These are phyloP conservation scores for Dolomedes plantarius DNA, from an alignment of 2,888 invertebrate genomes.

Conservation along the genomic window DNA sequence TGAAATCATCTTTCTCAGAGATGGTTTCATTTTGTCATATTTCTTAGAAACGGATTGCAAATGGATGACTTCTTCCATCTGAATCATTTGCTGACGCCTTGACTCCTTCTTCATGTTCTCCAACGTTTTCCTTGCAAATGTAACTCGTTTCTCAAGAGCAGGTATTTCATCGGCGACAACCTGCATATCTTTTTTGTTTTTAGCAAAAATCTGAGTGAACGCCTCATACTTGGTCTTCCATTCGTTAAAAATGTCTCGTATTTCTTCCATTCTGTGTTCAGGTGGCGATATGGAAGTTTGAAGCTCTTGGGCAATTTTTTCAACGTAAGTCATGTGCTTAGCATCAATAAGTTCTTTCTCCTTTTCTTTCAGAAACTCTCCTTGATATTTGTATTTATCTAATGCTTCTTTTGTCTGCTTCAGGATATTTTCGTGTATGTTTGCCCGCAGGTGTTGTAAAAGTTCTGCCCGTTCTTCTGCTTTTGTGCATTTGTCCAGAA, in stretches of 20 bases:
- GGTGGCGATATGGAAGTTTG: slow-evolving; percentile 45
- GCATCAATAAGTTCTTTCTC: slow-evolving; percentile 27
- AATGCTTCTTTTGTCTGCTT: slow-evolving; percentile 33
- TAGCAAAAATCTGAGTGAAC: slow-evolving; percentile 19
- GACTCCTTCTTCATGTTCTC: slow-evolving; percentile 26
- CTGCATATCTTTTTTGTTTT: slow-evolving; percentile 24
- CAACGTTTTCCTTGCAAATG: slow-evolving; percentile 8
- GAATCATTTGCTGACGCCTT: slow-evolving; percentile 13
- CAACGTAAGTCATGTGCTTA: slow-evolving; percentile 44
- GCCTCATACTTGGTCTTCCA: slow-evolving; percentile 54
- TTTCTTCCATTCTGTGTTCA: slow-evolving; percentile 56
- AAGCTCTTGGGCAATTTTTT: slow-evolving; percentile 41
- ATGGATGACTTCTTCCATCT: slow-evolving; percentile 25
- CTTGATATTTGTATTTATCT: slow-evolving; percentile 31
- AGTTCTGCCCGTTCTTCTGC: slow-evolving; percentile 26
- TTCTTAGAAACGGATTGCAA: slow-evolving; percentile 34
- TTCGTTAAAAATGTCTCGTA: slow-evolving; percentile 37
- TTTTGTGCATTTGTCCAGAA: slow-evolving; percentile 35
- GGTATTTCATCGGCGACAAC: slow-evolving; percentile 33
- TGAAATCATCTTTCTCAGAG: slow-evolving; percentile 45
- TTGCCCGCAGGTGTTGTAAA: slow-evolving; percentile 14
- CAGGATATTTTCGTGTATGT: slow-evolving; percentile 34
- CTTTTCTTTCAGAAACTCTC: slow-evolving; percentile 34
- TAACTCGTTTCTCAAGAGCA: slow-evolving; percentile 25
- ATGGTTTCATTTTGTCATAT: slow-evolving; percentile 23